These are phyloP conservation scores for Drosophila pectinifera DNA, from an alignment of 1,140 invertebrate genomes.

Conservation along the genomic window DNA sequence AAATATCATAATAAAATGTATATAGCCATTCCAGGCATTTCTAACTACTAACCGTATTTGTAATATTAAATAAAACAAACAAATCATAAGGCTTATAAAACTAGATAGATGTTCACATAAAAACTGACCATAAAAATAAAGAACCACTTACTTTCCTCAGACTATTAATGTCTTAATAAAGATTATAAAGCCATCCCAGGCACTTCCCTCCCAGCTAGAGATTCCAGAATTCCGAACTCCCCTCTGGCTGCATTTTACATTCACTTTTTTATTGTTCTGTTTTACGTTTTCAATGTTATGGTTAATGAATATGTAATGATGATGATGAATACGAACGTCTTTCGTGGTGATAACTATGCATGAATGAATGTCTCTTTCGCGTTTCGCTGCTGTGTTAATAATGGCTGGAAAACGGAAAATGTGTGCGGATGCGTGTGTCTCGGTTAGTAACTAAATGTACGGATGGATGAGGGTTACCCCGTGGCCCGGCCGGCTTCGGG, in stretches of 20 bases:
- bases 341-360: constrained; percentile 58
- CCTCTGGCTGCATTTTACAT: constrained; percentile 72
- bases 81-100: neutral
- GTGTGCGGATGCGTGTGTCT: constrained; percentile 43
- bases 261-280: constrained; percentile 82
- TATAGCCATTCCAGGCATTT: too few species aligned
- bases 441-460: constrained; percentile 73
- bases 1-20: too few species aligned
- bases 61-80: too few species aligned
- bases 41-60: neutral
- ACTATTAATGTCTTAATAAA: neutral
- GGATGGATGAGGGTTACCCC: constrained; percentile 52
- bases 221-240: neutral
- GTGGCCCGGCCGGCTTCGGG: constrained; percentile 31
- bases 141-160: neutral
- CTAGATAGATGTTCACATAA: neutral
- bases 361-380: constrained; percentile 54
- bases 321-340: constrained; percentile 71
- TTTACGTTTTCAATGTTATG: constrained; percentile 82
- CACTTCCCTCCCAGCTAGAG: neutral
- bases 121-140: too few species aligned
- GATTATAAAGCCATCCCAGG: neutral
- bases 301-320: constrained; percentile 83
- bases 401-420: constrained; percentile 67
- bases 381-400: constrained; percentile 65